Base-by-base conservation (phyloP, 2,888 invertebrate genomes). In the Pterobdella sp. region DNA sequence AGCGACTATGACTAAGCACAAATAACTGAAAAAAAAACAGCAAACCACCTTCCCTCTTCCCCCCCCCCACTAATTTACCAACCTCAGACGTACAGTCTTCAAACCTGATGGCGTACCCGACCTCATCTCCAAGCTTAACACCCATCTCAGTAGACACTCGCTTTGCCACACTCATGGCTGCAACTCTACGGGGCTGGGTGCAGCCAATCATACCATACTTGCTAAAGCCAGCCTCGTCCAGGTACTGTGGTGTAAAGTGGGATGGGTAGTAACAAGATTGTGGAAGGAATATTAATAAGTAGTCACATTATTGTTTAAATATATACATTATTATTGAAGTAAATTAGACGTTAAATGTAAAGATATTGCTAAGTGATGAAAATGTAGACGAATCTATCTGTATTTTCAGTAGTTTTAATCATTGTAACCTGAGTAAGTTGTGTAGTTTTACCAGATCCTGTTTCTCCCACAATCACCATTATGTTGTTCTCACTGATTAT, bases 121-220 rank as follows among this genome's bases (percentile, higher is more conserved):
- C 92, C 82, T 94, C 93, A 76, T 94, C 91, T 1, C 88, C 95
- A 63, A 96, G 85, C 75, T 90, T 89, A 0, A 92, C 91, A 49
- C 88, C 88, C 94, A 97, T 95, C 87, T 99, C 98, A 82, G 98
- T 97, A 1, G 96, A 92, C 18, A 99, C 98, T 79, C 98, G 88
- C 85, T 98, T 97, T 0, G 98, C 98, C 0, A 99, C 98, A 0
- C 95, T 94, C 97, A 98, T 97, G 76, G 98, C 97, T 65, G 98
- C 98, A 0, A 98, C 95, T 76, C 87, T 87, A 76, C 98, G 86
- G 0, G 98, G 98, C 84, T 97, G 97, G 0, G 97, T 99, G 84
- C 98, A 98, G 0, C 97, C 98, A 78, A 98, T 92, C 88, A 92
- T 91, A 35, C 96, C 96, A 79, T 89, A 88, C 77, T 88, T 88